Conservation (phyloP, 2,888 invertebrate genomes). For the Argyresthia albistria region DNA sequence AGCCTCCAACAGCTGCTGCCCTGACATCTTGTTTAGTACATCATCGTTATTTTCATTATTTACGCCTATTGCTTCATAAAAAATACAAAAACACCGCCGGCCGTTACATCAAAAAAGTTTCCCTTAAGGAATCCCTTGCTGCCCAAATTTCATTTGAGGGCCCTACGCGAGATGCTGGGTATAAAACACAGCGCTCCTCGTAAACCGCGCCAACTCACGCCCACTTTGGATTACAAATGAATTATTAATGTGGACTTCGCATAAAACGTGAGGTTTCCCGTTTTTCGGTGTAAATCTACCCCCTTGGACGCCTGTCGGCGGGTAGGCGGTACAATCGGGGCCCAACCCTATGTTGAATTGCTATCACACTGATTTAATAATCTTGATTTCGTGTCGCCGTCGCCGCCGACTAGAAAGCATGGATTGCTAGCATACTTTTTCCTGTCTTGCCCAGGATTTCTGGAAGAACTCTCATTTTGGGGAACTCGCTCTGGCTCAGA, state of each 20-base stretch:
- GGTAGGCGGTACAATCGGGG: too few relatives aligned
- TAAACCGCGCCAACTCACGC: constrained; percentile 8
- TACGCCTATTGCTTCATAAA: neutral
- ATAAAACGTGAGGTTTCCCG: constrained; percentile 37
- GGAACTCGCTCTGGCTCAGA: too few relatives aligned
- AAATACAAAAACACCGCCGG: neutral
- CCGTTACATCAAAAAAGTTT: neutral
- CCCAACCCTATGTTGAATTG: too few relatives aligned
- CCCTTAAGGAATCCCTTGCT: neutral
- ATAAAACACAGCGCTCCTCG: constrained; percentile 7
- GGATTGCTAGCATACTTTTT: too few relatives aligned
- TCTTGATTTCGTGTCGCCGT: too few relatives aligned
- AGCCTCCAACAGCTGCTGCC: neutral
- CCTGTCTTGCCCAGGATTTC: too few relatives aligned
- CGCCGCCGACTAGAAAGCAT: too few relatives aligned
- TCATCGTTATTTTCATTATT: constrained; percentile 1
- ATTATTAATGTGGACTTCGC: constrained; percentile 60
- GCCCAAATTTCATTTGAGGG: neutral
- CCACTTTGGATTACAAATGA: constrained; percentile 50
- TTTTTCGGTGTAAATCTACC: constrained; percentile 19
- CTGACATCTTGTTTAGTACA: neutral
- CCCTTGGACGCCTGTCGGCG: too few relatives aligned
- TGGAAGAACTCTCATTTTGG: too few relatives aligned
- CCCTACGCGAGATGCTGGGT: neutral
- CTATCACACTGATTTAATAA: too few relatives aligned